phyloP scores from a whole-genome alignment of 2,113 vertebrate genomes.

The Aegotheles bennettii region DNA sequence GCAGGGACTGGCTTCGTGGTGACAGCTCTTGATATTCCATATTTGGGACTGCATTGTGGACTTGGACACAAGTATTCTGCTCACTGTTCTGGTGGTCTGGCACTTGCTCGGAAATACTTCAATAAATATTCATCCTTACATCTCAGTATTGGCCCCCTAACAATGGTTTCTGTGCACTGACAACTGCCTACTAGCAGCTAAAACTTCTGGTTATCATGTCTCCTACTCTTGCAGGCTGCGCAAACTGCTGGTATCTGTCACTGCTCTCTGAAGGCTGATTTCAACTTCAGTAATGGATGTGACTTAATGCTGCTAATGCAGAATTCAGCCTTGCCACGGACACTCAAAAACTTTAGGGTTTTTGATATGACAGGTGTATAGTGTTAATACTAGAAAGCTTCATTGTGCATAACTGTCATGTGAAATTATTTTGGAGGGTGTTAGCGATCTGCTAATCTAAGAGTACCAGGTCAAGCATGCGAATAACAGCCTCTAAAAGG shows the following conservation, averaged over 20 bases:
- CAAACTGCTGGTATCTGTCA: not conserved
- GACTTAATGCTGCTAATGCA: not conserved
- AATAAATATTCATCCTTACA: not conserved
- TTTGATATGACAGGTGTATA: not conserved
- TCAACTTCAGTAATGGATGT: not conserved
- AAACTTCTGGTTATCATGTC: not conserved
- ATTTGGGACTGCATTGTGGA: not conserved
- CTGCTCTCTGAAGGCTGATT: not conserved
- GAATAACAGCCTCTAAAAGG: not conserved
- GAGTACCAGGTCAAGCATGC: not conserved
- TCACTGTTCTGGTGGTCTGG: not conserved
- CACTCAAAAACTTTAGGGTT: accelerated
- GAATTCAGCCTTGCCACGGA: not conserved
- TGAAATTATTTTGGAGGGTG: not conserved
- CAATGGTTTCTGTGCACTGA: not conserved
- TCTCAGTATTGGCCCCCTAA: not conserved
- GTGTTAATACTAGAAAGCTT: not conserved
- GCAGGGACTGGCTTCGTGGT: not conserved
- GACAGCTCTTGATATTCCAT: not conserved
- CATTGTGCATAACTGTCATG: not conserved
- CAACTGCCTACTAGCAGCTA: not conserved
- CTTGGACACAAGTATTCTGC: not conserved
- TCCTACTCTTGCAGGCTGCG: not conserved
- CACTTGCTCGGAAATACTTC: not conserved
- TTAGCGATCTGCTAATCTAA: not conserved